These are phyloP conservation scores for Platichthys flesus DNA, from an alignment of 2,113 vertebrate genomes.

Conservation along the genomic window DNA sequence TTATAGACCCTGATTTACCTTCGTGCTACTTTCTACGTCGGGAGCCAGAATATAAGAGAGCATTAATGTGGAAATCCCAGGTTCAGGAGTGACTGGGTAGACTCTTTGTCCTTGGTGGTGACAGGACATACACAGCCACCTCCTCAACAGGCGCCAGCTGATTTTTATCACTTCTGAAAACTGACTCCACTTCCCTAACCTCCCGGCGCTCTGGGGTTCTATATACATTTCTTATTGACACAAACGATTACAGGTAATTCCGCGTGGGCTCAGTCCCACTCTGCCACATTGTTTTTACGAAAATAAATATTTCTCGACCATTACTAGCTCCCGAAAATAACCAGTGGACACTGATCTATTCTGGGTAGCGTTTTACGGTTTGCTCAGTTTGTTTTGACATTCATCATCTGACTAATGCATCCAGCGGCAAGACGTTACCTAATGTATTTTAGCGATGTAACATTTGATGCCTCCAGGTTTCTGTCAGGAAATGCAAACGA, in stretches of 20 bases:
- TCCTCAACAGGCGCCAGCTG: slow-evolving; percentile 83
- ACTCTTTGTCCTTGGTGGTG: slow-evolving; percentile 75
- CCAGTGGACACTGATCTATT: background rate
- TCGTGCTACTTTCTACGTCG: background rate
- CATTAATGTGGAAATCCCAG: slow-evolving; percentile 38
- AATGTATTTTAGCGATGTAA: background rate
- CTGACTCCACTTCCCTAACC: slow-evolving; percentile 86
- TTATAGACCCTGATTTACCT: background rate
- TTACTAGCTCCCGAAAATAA: background rate
- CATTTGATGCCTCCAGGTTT: slow-evolving; percentile 19
- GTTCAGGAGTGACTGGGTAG: slow-evolving; percentile 44
- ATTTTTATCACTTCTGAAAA: slow-evolving; percentile 88
- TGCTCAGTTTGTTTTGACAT: background rate
- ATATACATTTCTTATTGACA: slow-evolving; percentile 76
- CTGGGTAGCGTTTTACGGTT: too few relatives aligned
- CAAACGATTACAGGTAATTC: slow-evolving; percentile 84
- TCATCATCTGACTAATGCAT: background rate
- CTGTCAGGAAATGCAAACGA: background rate
- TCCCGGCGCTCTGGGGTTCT: slow-evolving; percentile 66
- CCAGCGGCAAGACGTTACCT: background rate
- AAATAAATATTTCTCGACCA: background rate
- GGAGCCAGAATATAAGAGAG: slow-evolving; percentile 16
- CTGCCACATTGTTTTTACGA: background rate
- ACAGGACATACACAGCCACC: slow-evolving; percentile 82
- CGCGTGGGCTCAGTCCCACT: slow-evolving; percentile 72